Evolutionary conservation across 1,140 invertebrate species (phyloP), one percentile per base, ranked within the genome.

Genomic region (Linepithema humile): DNA sequence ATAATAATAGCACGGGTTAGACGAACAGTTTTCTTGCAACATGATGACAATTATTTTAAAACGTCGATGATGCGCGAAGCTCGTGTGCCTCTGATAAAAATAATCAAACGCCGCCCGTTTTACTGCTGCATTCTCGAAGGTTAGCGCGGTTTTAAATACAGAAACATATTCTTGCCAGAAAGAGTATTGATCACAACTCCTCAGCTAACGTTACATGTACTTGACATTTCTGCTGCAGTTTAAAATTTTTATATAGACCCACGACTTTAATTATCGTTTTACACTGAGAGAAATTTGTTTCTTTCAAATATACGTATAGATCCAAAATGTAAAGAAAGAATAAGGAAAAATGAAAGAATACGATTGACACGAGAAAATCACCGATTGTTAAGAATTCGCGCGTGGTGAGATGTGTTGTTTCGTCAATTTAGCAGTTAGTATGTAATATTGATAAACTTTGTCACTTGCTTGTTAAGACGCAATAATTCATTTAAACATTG

Each of bases 91-190:
- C 4, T 60, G 7, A 40, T 17, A 10, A 32, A 60, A 77, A 65
- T 26, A 50, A 65, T 65, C 29, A 65, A 60, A 65, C 26, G 64
- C 40, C 55, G 20, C 57, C 78, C 64, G n/a, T 17, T 32, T 84
- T 4, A 48, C 5, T 6, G 82, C 82, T 17, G 15, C 17, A 26
- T 43, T 43, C 26, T 29, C 35, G 75, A 26, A 72, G 57, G 43
- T 40, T 45, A 75, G 67, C 45, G 85, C 53, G 23, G 82, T 82
- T 60, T 87, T 67, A 50, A 90, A 89, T 55, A 80, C 78, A 0
- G 77, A 69, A 57, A 87, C 64, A 20, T 53, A 64, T 9, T 10
- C 29, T 70, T 80, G 75, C 82, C 40, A 73, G 40, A 48, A 38
- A 60, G 38, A 59, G 38, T 82, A 85, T 80, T 17, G 48, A 88